Conservation (phyloP, 2,113 vertebrate species). For the Eptesicus fuscus region DNA sequence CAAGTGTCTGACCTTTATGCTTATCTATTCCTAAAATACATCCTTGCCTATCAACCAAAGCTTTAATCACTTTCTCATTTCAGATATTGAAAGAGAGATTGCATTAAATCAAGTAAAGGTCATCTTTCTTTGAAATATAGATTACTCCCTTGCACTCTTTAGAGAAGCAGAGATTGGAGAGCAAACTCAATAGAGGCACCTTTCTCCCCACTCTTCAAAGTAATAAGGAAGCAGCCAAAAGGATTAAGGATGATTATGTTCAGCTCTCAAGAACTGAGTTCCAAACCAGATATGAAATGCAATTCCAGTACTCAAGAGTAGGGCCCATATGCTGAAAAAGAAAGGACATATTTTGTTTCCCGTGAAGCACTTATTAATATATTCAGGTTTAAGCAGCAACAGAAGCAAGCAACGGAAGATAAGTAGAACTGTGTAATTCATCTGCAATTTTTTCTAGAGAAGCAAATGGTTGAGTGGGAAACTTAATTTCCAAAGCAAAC, state of each 20-base stretch:
- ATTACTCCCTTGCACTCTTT: constrained; percentile 77
- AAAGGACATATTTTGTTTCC: not conserved
- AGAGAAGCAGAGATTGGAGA: constrained; percentile 65
- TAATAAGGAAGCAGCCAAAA: constrained; percentile 76
- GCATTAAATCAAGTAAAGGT: constrained; percentile 85
- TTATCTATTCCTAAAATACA: constrained; percentile 83
- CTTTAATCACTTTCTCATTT: constrained; percentile 87
- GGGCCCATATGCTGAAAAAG: constrained; percentile 3
- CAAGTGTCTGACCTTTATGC: constrained; percentile 84
- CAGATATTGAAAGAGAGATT: constrained; percentile 84
- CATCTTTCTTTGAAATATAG: constrained; percentile 83
- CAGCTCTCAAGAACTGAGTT: constrained; percentile 57
- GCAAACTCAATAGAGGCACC: constrained; percentile 60
- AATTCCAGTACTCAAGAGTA: constrained; percentile 57
- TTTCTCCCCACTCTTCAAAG: constrained; percentile 52
- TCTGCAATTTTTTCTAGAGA: not conserved
- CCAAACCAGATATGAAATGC: constrained; percentile 71
- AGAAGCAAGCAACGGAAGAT: constrained; percentile 55
- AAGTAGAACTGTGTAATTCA: not conserved
- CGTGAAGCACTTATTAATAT: constrained; percentile 55
- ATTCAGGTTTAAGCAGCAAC: constrained; percentile 56
- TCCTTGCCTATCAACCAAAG: constrained; percentile 81
- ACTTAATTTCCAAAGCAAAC: constrained; percentile 4
- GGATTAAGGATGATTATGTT: constrained; percentile 77
- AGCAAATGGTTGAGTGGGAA: constrained; percentile 3